Evolutionary conservation across 1,140 invertebrate genomes (phyloP), one percentile per base, ranked within the genome.

Genomic region (Callitettix versicolor): DNA sequence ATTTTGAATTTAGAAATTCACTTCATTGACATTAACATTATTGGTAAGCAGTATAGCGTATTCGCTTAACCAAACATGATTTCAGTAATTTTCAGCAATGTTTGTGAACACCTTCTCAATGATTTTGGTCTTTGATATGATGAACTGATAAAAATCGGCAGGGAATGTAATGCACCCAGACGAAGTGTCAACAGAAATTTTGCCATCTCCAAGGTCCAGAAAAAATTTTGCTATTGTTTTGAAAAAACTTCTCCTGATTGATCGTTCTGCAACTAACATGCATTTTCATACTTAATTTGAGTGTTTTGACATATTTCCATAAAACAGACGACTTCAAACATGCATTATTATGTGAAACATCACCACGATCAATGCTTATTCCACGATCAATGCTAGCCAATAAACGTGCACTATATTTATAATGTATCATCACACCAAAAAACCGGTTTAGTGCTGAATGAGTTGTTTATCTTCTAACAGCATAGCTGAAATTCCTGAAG

Each of bases 21-120:
- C n/a, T n/a, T n/a, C n/a, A n/a, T n/a, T n/a, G n/a, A n/a, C n/a
- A n/a, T n/a, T n/a, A n/a, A n/a, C n/a, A n/a, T n/a, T n/a, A n/a
- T n/a, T n/a, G n/a, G n/a, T n/a, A n/a, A n/a, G n/a, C n/a, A 68
- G 62, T 61, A 68, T 69, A 54, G 65, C 65, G 58, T 64, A 53
- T 64, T 67, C 62, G 60, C 63, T 44, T 46, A 69, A 56, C 67
- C 68, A 70, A 60, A 64, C 54, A 61, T 67, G 62, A 62, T 68
- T 67, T 60, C 58, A 63, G 49, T 65, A 63, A 62, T 71, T 68
- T 56, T 60, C 56, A 54, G 46, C 18, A 56, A 72, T 62, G 60
- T 69, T 58, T 54, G 65, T 65, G 56, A 69, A 72, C 36, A 71
- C 65, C 15, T 60, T 61, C 40, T 67, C 21, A 62, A 70, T 69